phyloP scores from a whole-genome alignment of 2,113 vertebrate genomes.

The Pelecanoides urinatrix region DNA sequence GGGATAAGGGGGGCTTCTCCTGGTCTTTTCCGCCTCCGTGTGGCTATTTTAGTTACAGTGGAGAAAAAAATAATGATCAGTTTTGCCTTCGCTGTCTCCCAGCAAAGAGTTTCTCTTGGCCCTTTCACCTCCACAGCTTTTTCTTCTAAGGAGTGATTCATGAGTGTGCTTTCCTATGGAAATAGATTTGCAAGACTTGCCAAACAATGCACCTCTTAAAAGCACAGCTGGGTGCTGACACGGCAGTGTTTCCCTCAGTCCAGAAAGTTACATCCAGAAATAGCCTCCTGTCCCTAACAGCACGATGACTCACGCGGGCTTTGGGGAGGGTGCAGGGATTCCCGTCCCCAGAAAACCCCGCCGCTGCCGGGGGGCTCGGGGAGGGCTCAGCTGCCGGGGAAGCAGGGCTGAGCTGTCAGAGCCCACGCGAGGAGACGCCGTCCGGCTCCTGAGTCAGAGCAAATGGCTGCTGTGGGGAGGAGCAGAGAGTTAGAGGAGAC shows the following conservation, averaged over 20 bases:
- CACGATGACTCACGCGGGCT: background rate
- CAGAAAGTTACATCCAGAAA: slow-evolving; percentile 29
- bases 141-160: slow-evolving; percentile 23
- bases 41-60: background rate
- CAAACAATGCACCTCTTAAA: slow-evolving; percentile 14
- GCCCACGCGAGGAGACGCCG: rapidly evolving
- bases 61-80: background rate
- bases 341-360: background rate
- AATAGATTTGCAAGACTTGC: slow-evolving; percentile 12
- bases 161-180: background rate
- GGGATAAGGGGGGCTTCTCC: background rate
- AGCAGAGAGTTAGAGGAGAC: rapidly evolving
- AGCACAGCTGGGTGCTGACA: slow-evolving; percentile 47
- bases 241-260: slow-evolving; percentile 1
- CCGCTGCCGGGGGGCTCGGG: background rate
- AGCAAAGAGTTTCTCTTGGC: background rate
- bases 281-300: background rate
- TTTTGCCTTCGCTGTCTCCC: background rate
- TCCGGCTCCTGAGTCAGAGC: background rate
- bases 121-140: background rate
- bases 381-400: background rate
- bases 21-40: background rate
- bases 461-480: background rate
- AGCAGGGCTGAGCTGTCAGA: background rate
- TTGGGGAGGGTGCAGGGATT: background rate